Conservation (phyloP, 1,140 invertebrate genomes). For the Proales similis region DNA sequence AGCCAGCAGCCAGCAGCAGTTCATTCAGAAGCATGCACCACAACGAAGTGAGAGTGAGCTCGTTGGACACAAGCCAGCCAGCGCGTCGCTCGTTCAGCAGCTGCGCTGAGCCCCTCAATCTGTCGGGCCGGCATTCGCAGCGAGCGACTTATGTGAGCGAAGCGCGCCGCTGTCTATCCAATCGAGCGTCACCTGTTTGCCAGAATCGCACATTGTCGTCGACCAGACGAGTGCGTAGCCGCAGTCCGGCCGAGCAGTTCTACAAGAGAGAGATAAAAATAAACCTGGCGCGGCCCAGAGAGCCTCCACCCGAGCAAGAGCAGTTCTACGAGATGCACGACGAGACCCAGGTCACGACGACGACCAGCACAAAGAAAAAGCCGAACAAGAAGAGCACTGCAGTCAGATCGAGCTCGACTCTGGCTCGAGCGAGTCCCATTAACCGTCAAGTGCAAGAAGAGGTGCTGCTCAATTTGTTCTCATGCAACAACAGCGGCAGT, state of each 20-base stretch:
- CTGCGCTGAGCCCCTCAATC: constrained; percentile 17
- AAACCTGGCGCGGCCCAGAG: background rate
- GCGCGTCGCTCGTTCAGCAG: constrained; percentile 20
- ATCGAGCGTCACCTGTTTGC: constrained; percentile 12
- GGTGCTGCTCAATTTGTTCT: constrained; percentile 27
- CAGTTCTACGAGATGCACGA: background rate
- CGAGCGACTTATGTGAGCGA: constrained; percentile 22
- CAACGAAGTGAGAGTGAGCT: too few species aligned
- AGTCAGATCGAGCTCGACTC: background rate
- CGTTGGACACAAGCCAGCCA: background rate
- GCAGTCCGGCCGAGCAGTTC: constrained; percentile 24
- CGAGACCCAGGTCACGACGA: background rate
- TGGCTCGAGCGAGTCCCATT: background rate
- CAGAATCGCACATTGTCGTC: background rate
- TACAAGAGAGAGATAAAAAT: constrained; percentile 35
- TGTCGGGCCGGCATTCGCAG: background rate
- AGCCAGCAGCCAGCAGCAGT: too few species aligned
- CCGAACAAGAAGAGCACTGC: background rate
- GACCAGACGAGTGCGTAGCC: background rate
- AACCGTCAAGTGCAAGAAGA: constrained; percentile 21
- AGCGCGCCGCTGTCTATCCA: constrained; percentile 3
- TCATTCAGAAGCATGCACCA: too few species aligned
- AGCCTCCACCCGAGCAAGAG: background rate
- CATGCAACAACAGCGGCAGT: constrained; percentile 28
- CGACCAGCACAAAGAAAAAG: background rate